Evolutionary conservation across 2,113 vertebrate genomes (phyloP), one percentile per base, ranked within the genome.

Genomic region (Centropristis striata): DNA sequence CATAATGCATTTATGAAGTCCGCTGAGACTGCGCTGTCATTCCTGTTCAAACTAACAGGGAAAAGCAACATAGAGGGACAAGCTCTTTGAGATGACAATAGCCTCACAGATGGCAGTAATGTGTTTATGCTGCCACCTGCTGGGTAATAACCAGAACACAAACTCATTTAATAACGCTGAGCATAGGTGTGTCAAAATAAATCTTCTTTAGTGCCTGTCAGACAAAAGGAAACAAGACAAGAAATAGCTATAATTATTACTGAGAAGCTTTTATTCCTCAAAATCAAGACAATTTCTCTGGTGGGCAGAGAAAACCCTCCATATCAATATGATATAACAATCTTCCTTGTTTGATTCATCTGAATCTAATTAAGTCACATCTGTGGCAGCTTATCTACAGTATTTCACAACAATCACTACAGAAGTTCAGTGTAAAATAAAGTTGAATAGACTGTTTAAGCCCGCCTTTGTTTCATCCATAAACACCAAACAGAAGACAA

Each of bases 261-360:
- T 44, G 21, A 84, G 57, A 66, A 46, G 64, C 32, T 86, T 91
- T 91, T 87, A 93, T 89, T 92, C 42, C 47, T 78, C 41, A 36
- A 68, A 27, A 77, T 58, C 54, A 76, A 41, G 16, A 71, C 65
- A 0, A 75, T 63, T 81, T 78, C 59, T 76, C 60, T 71, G 21
- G 14, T 59, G 58, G 32, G 21, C 57, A 81, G 78, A 87, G 59
- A 71, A 75, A 80, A 61, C 51, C 23, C 44, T 84, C 71, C 68
- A 92, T 94, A 95, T 94, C 93, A 95, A 95, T 93, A 84, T 95
- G 92, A 95, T 93, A 92, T 53, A 93, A 84, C 64, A 74, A 21
- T 21, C 32, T 14, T 53, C 16, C n/a, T 44, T 13, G 14, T 61
- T 61, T 55, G 58, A 83, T 85, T 88, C 60, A 46, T 64, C 20